phyloP scores from a whole-genome alignment of 2,797 vertebrate genomes.

The Oryzias sinensis region DNA sequence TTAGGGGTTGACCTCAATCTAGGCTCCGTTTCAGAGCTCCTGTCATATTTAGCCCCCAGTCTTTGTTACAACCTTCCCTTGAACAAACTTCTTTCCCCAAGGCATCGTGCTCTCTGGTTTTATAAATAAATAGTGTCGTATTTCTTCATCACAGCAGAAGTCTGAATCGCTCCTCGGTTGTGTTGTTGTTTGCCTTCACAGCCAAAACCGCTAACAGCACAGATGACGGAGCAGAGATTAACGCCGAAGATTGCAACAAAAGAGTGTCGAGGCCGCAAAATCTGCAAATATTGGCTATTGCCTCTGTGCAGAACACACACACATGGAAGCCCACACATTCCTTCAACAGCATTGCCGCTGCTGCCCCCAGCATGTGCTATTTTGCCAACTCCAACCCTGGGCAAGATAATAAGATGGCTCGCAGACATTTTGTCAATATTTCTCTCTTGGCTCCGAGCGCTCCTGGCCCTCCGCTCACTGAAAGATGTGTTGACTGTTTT shows the following conservation, averaged over 20 bases:
- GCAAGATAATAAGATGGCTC: constrained; percentile 78
- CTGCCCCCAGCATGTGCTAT: constrained; percentile 67
- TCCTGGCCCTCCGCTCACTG: constrained; percentile 68
- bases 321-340: constrained; percentile 17
- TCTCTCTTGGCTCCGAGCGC: constrained; percentile 72
- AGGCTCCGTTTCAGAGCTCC: too few relatives aligned
- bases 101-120: too few relatives aligned
- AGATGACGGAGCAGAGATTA: constrained; percentile 60
- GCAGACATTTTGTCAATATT: constrained; percentile 82
- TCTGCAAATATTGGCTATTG: constrained; percentile 68
- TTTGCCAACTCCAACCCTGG: constrained; percentile 70
- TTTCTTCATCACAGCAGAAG: constrained; percentile 2
- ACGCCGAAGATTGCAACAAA: constrained; percentile 62
- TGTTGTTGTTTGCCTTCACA: constrained; percentile 44
- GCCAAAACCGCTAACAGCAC: constrained; percentile 55
- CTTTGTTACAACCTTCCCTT: too few relatives aligned
- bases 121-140: too few relatives aligned
- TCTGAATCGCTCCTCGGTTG: constrained; percentile 48
- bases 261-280: constrained; percentile 56
- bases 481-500: constrained; percentile 73
- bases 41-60: too few relatives aligned
- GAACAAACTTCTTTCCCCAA: too few relatives aligned
- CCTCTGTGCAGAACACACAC: constrained; percentile 34
- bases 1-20: too few relatives aligned
- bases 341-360: constrained; percentile 9